These are phyloP conservation scores for Natator depressus DNA, from an alignment of 2,113 vertebrate genomes.

Conservation along the genomic window DNA sequence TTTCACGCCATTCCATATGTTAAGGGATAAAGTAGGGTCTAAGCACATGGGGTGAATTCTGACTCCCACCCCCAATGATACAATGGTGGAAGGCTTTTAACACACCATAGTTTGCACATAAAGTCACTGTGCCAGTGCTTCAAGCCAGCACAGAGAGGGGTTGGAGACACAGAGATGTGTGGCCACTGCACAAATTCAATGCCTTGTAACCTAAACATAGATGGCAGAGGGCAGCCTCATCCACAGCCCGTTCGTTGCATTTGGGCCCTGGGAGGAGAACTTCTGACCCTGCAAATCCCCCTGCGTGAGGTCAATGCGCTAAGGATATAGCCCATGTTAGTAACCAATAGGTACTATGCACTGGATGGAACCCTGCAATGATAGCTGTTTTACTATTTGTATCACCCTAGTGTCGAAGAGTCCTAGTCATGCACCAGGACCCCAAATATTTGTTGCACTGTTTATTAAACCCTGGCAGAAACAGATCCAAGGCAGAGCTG, in stretches of 20 bases:
- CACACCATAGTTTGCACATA: background rate
- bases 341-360: background rate
- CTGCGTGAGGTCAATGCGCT: background rate
- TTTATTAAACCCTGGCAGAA: background rate
- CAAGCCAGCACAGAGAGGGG: fast-evolving
- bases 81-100: fast-evolving
- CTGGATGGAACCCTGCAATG: background rate
- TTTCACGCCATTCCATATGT: fast-evolving
- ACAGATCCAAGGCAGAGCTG: background rate
- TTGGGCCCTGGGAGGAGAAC: background rate
- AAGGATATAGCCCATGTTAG: background rate
- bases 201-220: background rate
- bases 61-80: fast-evolving
- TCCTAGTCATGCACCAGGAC: background rate
- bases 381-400: background rate
- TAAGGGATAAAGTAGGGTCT: background rate
- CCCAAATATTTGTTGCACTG: background rate
- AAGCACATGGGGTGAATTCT: background rate
- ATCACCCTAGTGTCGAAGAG: background rate
- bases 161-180: background rate
- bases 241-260: background rate
- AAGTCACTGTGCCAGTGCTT: background rate
- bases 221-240: background rate
- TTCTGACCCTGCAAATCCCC: background rate
- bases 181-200: background rate